phyloP scores from a whole-genome alignment of 2,888 invertebrate genomes.

The Mythimna lalbum region DNA sequence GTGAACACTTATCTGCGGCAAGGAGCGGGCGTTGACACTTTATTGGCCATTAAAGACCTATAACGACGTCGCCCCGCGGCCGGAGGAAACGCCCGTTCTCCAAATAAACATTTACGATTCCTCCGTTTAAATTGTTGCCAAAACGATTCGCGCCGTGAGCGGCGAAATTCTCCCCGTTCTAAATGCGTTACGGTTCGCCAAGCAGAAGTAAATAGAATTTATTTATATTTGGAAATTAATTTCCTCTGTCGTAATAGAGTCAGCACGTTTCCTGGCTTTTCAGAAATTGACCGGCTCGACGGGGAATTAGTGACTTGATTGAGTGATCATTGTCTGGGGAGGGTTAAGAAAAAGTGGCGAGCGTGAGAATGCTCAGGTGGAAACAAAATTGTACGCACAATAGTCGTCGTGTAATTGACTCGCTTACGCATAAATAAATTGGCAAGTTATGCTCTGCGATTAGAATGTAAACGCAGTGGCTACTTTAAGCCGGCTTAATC shows the following conservation, averaged over 20 bases:
- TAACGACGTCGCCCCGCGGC: constrained; percentile 85
- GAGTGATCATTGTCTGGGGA: constrained; percentile 46
- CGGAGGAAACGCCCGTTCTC: constrained; percentile 79
- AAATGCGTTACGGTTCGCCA: constrained; percentile 85
- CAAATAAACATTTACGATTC: constrained; percentile 89
- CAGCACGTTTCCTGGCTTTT: constrained; percentile 76
- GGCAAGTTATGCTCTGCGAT: constrained; percentile 62
- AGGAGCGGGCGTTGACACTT: constrained; percentile 84
- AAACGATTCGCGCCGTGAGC: constrained; percentile 84
- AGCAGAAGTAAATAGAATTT: constrained; percentile 88
- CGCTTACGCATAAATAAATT: constrained; percentile 48
- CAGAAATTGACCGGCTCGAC: constrained; percentile 73
- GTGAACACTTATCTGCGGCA: constrained; percentile 81
- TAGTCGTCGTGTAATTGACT: constrained; percentile 11
- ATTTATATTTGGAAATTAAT: constrained; percentile 88
- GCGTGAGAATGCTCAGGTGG: constrained; percentile 15
- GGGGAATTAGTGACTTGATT: constrained; percentile 63
- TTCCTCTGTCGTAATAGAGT: constrained; percentile 82
- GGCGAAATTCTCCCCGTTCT: constrained; percentile 79
- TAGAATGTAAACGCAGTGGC: constrained; percentile 69
- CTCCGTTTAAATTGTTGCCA: constrained; percentile 87
- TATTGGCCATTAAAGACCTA: constrained; percentile 88
- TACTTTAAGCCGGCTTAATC: constrained; percentile 75
- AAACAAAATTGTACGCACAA: not conserved
- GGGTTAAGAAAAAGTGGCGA: constrained; percentile 19